Conservation (phyloP, 2,113 vertebrate genomes). For the Girardinichthys multiradiatus region DNA sequence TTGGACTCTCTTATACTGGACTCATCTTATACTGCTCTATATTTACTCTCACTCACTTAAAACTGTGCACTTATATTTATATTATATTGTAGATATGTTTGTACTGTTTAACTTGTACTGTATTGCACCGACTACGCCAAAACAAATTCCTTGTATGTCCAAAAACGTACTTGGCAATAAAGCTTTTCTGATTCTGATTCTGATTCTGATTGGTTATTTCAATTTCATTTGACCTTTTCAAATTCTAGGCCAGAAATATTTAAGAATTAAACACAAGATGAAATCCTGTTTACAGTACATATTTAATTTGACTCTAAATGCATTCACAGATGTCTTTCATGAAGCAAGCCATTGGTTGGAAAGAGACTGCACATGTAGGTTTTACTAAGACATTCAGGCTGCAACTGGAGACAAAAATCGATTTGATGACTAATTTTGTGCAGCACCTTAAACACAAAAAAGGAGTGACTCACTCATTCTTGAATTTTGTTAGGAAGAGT, state of each 20-base stretch:
- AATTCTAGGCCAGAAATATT: background rate
- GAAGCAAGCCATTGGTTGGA: slow-evolving; percentile 4
- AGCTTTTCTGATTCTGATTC: too few relatives aligned
- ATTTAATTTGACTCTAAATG: background rate
- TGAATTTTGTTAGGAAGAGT: slow-evolving; percentile 27
- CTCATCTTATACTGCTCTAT: too few relatives aligned
- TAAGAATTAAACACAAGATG: background rate
- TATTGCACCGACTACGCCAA: too few relatives aligned
- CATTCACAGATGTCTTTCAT: background rate
- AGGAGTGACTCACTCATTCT: slow-evolving; percentile 15
- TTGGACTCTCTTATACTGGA: too few relatives aligned
- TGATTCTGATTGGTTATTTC: too few relatives aligned
- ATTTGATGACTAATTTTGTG: slow-evolving; percentile 26
- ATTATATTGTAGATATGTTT: too few relatives aligned
- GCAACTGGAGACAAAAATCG: slow-evolving; percentile 29
- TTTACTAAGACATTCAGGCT: slow-evolving; percentile 17
- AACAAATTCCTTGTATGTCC: too few relatives aligned
- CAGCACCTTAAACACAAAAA: slow-evolving; percentile 21
- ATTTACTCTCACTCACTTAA: too few relatives aligned
- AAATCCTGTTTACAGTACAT: background rate
- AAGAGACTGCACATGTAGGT: slow-evolving; percentile 8
- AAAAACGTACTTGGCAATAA: too few relatives aligned
- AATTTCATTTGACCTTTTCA: background rate
- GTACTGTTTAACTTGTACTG: too few relatives aligned
- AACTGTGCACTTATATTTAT: too few relatives aligned